These are phyloP conservation scores for Plebejus argus DNA, from an alignment of 2,888 invertebrate genomes.

Conservation along the genomic window DNA sequence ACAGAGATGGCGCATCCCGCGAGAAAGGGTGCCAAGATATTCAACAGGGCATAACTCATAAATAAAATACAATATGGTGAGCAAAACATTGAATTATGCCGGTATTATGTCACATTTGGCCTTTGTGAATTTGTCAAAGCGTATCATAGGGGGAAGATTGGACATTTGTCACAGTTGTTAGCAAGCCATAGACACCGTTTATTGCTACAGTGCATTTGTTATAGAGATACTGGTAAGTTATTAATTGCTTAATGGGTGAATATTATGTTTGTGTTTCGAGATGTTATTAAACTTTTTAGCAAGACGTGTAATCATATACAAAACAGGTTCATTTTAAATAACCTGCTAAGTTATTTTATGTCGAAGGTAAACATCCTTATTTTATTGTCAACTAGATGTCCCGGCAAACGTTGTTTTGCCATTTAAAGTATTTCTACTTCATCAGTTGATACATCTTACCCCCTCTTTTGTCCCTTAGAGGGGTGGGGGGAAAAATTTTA, in stretches of 20 bases:
- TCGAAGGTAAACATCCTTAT: too few relatives aligned
- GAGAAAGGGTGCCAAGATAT: slow-evolving; percentile 55
- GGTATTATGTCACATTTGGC: slow-evolving; percentile 82
- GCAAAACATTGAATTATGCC: slow-evolving; percentile 81
- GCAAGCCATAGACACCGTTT: slow-evolving; percentile 61
- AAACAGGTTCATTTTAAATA: not conserved
- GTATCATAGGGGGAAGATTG: slow-evolving; percentile 66
- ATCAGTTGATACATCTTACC: too few relatives aligned
- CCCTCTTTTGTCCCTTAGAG: too few relatives aligned
- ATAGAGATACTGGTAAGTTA: not conserved
- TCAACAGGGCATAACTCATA: slow-evolving; percentile 78
- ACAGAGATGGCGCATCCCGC: slow-evolving; percentile 55
- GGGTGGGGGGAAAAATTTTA: too few relatives aligned
- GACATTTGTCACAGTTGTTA: slow-evolving; percentile 64
- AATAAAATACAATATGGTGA: slow-evolving; percentile 82
- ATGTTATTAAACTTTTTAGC: not conserved
- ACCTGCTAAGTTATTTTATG: not conserved
- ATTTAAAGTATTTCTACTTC: too few relatives aligned
- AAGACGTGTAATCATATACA: not conserved
- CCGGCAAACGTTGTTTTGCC: too few relatives aligned
- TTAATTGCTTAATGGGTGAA: not conserved
- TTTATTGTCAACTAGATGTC: too few relatives aligned
- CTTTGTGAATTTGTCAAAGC: slow-evolving; percentile 77
- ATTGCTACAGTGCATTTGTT: slow-evolving; percentile 45
- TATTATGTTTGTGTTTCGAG: not conserved